Evolutionary conservation across 2,888 invertebrate genomes (phyloP).

Genomic region (Cloeon dipterum): DNA sequence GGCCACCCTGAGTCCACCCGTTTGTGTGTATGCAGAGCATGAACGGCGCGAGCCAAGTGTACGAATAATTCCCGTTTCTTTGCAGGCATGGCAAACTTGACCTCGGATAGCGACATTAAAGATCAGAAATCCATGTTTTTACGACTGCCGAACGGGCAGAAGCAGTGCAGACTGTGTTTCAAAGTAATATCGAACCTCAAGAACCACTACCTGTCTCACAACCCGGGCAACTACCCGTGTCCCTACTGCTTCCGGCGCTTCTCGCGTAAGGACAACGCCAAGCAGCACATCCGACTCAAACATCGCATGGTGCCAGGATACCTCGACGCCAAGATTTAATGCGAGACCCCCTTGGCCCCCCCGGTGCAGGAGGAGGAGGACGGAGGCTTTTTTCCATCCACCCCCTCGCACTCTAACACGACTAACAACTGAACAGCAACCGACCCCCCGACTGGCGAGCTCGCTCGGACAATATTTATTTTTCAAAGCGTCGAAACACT

Average conservation of each 20-base stretch:
- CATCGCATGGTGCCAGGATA: constrained; percentile 8
- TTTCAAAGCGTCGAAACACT: no score
- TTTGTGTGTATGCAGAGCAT: no score
- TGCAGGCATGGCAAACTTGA: constrained; percentile 1
- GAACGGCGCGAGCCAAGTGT: no score
- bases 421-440: no score
- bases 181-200: constrained; percentile 16
- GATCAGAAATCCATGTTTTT: constrained; percentile 7
- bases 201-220: constrained; percentile 16
- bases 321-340: neutral
- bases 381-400: no score
- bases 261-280: constrained; percentile 14
- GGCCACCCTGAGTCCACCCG: no score
- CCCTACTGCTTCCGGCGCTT: constrained; percentile 15
- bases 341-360: no score
- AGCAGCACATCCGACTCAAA: constrained; percentile 15
- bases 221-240: constrained; percentile 16
- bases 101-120: neutral
- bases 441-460: no score
- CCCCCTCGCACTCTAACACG: no score
- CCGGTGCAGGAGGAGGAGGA: no score
- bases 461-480: no score
- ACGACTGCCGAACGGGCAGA: constrained; percentile 9
- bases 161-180: constrained; percentile 16
- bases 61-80: no score